Percentiles rank a stretch among this genome's conserved stretches.
Conservation (phyloP, 1,140 invertebrate genomes). For the Cydia strobilella region DNA sequence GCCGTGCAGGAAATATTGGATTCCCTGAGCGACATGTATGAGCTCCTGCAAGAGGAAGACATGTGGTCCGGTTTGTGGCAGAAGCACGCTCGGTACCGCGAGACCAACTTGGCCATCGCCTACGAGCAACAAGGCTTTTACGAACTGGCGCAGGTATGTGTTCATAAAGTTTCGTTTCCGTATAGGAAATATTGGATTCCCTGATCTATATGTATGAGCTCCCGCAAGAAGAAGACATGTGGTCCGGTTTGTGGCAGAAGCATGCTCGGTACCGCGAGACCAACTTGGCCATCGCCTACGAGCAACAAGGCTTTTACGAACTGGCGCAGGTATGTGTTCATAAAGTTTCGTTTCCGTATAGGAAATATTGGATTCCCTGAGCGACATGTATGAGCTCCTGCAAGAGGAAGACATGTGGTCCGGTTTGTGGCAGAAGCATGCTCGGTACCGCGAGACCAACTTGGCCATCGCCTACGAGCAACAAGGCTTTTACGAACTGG, state of each 20-base stretch:
- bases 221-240: conserved; percentile 97
- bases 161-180: no score
- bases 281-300: conserved; percentile 92
- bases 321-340: conserved; percentile 84
- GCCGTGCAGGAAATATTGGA: conserved; percentile 86
- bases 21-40: conserved; percentile 93
- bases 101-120: conserved; percentile 94
- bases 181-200: no score
- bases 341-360: no score
- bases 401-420: conserved; percentile 98
- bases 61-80: conserved; percentile 98
- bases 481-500: conserved; percentile 98
- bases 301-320: conserved; percentile 98
- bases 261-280: conserved; percentile 95
- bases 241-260: conserved; percentile 97
- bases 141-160: conserved; percentile 88
- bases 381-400: conserved; percentile 93
- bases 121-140: conserved; percentile 99
- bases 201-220: conserved; percentile 94
- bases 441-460: conserved; percentile 93
- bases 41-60: conserved; percentile 94
- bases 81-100: conserved; percentile 93
- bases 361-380: conserved; percentile 91
- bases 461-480: conserved; percentile 95
- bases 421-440: conserved; percentile 96